These are phyloP conservation scores for Hemicordylus capensis DNA, from an alignment of 2,113 vertebrate species.

Conservation along the genomic window DNA sequence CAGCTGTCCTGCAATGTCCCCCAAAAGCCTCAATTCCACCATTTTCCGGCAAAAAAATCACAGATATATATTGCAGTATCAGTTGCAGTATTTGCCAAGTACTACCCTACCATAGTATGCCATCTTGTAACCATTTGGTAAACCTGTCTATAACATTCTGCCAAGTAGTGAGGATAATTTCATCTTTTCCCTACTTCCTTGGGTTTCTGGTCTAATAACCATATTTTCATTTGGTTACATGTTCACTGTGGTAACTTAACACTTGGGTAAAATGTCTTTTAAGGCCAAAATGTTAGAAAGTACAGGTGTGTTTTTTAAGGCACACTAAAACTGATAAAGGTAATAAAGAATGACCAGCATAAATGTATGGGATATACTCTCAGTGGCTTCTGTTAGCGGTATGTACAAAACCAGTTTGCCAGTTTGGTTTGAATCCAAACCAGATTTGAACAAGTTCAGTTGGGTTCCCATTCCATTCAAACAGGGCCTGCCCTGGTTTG, in stretches of 20 bases:
- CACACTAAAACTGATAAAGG: constrained; percentile 13
- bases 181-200: not conserved
- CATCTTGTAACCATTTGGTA: not conserved
- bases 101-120: not conserved
- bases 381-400: no score
- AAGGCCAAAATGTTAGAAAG: not conserved
- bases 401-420: no score
- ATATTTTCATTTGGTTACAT: not conserved
- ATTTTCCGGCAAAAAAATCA: no score
- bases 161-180: not conserved
- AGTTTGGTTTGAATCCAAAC: no score
- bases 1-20: no score
- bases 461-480: no score
- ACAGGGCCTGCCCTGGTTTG: no score
- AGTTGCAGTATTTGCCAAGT: not conserved
- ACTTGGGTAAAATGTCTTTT: not conserved
- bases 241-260: not conserved
- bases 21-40: no score
- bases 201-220: not conserved
- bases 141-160: not conserved
- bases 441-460: no score
- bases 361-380: constrained; percentile 26
- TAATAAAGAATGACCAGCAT: not conserved
- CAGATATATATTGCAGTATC: no score
- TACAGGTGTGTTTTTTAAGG: not conserved